These are phyloP conservation scores for Myiozetetes cayanensis DNA, from an alignment of 2,113 vertebrate species.

Conservation along the genomic window DNA sequence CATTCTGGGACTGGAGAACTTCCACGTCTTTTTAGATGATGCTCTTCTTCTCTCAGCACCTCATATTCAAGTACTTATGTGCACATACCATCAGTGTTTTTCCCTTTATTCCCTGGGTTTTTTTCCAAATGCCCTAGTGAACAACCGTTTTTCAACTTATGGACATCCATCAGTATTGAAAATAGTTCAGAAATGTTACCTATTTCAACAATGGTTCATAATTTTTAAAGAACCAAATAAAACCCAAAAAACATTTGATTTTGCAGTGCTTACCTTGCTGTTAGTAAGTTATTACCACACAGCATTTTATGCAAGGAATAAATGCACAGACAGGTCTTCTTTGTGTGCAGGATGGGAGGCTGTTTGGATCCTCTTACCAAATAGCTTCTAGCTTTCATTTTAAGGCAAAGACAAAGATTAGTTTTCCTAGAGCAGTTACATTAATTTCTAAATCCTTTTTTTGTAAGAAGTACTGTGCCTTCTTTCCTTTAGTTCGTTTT, in stretches of 20 bases:
- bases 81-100: not conserved
- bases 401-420: not conserved
- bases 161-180: not conserved
- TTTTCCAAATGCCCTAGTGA: not conserved
- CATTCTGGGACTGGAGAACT: not conserved
- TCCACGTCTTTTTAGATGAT: not conserved
- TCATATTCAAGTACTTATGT: not conserved
- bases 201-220: not conserved
- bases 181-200: not conserved
- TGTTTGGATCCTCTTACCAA: conserved; percentile 15
- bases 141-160: not conserved
- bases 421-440: not conserved
- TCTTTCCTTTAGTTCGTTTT: not conserved
- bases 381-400: conserved; percentile 18
- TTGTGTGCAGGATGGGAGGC: not conserved
- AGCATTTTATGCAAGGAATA: not conserved
- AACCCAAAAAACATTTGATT: not conserved
- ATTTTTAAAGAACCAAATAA: not conserved
- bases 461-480: not conserved
- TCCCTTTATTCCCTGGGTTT: not conserved
- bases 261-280: not conserved
- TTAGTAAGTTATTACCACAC: not conserved
- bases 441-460: not conserved
- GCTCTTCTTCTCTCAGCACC: not conserved
- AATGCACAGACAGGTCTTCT: not conserved